Evolutionary conservation across 1,140 invertebrate species (phyloP).

Genomic region (Anoplophora glabripennis): DNA sequence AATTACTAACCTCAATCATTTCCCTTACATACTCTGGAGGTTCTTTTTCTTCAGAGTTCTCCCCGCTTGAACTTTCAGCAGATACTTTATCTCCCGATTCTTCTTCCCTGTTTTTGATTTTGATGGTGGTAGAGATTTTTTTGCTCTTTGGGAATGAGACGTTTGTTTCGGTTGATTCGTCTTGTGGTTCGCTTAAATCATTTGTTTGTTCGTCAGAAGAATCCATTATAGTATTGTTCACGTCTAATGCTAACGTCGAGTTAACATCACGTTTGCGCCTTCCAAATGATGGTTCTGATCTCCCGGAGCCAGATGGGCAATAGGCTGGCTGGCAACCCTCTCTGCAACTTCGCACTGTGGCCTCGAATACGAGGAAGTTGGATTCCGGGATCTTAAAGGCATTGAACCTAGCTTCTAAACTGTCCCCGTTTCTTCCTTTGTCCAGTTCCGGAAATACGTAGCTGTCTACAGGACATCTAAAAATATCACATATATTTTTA

Average conservation of each 20-base stretch:
- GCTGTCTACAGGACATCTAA: conserved; percentile 84
- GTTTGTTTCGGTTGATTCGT: conserved; percentile 18
- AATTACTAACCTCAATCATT: conserved; percentile 78
- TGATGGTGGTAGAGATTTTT: conserved; percentile 1
- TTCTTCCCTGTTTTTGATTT: conserved; percentile 53
- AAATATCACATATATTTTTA: conserved; percentile 8
- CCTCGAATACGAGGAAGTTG: conserved; percentile 90
- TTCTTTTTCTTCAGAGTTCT: conserved; percentile 53
- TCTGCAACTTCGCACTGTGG: conserved; percentile 82
- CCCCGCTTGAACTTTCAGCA: conserved; percentile 6
- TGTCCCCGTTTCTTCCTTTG: conserved; percentile 78
- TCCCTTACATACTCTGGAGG: conserved; percentile 72
- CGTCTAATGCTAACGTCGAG: conserved; percentile 42
- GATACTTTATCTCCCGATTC: background rate
- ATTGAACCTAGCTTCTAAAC: conserved; percentile 86
- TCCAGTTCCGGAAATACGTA: conserved; percentile 90
- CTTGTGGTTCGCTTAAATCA: conserved; percentile 3
- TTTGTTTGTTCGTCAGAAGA: conserved; percentile 1
- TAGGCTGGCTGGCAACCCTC: conserved; percentile 87
- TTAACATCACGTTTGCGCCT: conserved; percentile 62
- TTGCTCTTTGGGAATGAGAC: conserved; percentile 14
- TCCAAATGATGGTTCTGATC: conserved; percentile 79
- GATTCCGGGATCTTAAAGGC: conserved; percentile 94
- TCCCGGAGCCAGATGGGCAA: conserved; percentile 55
- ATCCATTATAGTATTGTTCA: conserved; percentile 12